These are phyloP conservation scores for Neotoma lepida DNA, from an alignment of 2,113 vertebrate species.

Conservation along the genomic window DNA sequence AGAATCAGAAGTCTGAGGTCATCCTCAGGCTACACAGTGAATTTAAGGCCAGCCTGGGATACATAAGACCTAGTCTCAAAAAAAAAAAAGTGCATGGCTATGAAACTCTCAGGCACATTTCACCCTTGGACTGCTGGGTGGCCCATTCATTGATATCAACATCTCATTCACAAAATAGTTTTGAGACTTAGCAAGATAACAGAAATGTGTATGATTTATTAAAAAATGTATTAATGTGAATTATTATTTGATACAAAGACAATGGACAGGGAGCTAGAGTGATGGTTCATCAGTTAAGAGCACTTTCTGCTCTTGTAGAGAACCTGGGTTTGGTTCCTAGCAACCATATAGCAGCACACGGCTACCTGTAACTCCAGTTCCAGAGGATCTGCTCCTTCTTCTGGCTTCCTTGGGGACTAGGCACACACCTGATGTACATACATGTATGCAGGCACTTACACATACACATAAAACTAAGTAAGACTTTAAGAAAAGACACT, in stretches of 20 bases:
- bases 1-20: not conserved
- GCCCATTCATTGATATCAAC: not conserved
- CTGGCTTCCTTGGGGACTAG: not conserved
- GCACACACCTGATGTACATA: not conserved
- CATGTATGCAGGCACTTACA: not conserved
- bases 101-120: not conserved
- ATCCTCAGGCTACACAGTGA: not conserved
- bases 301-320: not conserved
- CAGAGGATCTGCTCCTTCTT: not conserved
- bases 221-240: not conserved
- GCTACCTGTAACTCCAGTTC: not conserved
- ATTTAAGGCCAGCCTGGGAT: not conserved
- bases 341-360: too few relatives aligned
- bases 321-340: not conserved
- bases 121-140: not conserved
- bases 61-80: not conserved
- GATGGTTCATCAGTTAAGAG: not conserved
- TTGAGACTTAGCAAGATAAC: slow-evolving; percentile 24
- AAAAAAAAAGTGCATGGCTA: not conserved
- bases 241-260: not conserved
- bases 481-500: not conserved
- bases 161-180: slow-evolving; percentile 23
- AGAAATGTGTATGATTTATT: slow-evolving; percentile 3
- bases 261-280: not conserved
- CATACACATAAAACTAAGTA: not conserved